These are phyloP conservation scores for Natator depressus DNA, from an alignment of 2,113 vertebrate species.

Conservation along the genomic window DNA sequence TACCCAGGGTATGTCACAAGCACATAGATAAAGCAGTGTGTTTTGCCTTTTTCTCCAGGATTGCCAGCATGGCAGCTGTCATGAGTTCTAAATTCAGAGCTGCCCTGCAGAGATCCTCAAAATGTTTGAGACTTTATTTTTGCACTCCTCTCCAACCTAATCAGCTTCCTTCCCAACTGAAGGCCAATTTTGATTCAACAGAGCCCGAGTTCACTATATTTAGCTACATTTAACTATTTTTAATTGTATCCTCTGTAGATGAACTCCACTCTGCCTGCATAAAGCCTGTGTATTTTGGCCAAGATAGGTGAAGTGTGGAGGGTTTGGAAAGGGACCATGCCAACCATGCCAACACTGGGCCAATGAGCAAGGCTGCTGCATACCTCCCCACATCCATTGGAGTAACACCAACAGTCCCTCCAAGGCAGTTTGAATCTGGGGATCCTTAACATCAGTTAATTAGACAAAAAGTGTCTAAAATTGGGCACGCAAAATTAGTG, in stretches of 20 bases:
- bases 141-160: background rate
- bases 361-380: background rate
- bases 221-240: fast-evolving
- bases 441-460: background rate
- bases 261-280: background rate
- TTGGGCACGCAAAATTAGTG: background rate
- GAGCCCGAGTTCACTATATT: background rate
- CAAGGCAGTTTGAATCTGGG: background rate
- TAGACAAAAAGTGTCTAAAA: background rate
- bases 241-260: background rate
- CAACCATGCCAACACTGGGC: background rate
- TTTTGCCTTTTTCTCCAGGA: background rate
- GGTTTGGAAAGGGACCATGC: fast-evolving
- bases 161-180: background rate
- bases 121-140: background rate
- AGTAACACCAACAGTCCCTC: background rate
- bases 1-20: background rate
- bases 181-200: background rate
- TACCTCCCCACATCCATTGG: fast-evolving
- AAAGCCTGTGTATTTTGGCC: fast-evolving
- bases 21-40: background rate
- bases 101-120: background rate
- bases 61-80: background rate
- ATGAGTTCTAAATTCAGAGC: fast-evolving
- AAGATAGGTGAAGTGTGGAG: fast-evolving